Evolutionary conservation across 2,113 vertebrate species (phyloP), one percentile per base, ranked within the genome.

Genomic region (Heterotis niloticus): DNA sequence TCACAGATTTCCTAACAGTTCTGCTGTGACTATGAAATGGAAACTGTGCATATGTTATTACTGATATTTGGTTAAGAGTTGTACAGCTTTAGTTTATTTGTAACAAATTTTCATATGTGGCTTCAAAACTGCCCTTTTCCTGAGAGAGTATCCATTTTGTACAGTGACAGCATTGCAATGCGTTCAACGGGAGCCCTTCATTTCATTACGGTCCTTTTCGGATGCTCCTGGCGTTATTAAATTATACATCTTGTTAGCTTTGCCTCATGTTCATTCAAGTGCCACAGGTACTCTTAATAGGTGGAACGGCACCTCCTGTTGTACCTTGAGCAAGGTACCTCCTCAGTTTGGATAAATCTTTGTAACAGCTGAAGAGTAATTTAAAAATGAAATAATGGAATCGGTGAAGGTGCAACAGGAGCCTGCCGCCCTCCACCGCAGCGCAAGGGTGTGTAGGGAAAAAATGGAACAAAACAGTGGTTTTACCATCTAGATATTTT

Each of bases 401-500:
- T 7, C 0, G 44, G 26, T 65, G 18, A 28, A 76, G 51, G n/a
- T 24, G 56, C 16, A n/a, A 66, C 34, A 7, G 34, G 34, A 44
- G 34, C 34, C 34, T 44, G 34, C 2, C 34, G 3, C 34, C 34
- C 34, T 44, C 7, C 3, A 44, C 7, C 7, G n/a, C 34, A 7
- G 34, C 34, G 7, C 7, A 7, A 44, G 34, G 34, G 2, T 44
- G 7, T 7, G 34, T 44, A 7, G 54, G 1, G 12, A 1, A 74
- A 74, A 84, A 64, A 80, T 84, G 54, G 24, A 70, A 64, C 76
- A 86, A 54, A 79, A 20, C 79, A 80, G 23, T 82, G 23, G n/a
- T 87, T 86, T 89, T 82, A 87, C 87, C 90, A 85, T 88, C 85
- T 88, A 86, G 75, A 84, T 87, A 89, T 80, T 87, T 91, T 87